A percentile compares a stretch with the other conserved stretches of the same genome.
Evolutionary conservation across 1,140 invertebrate genomes (phyloP).

Genomic region (Tribolium madens): DNA sequence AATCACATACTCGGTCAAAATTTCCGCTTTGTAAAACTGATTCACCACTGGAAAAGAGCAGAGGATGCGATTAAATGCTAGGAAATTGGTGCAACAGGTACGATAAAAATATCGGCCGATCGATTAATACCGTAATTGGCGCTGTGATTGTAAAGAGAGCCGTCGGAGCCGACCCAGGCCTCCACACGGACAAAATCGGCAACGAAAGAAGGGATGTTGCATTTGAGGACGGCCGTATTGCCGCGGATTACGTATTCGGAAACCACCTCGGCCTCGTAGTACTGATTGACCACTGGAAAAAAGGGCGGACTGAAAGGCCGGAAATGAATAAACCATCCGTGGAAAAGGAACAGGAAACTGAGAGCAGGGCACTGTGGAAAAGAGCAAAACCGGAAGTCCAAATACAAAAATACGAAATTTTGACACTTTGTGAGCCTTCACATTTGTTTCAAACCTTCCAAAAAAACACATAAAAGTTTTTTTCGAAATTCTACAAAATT

Average conservation of each 20-base stretch:
- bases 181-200: constrained; percentile 91
- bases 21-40: constrained; percentile 85
- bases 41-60: constrained; percentile 76
- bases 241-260: constrained; percentile 93
- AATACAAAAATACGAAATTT: neutral
- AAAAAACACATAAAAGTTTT: too few species aligned
- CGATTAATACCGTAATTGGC: constrained; percentile 68
- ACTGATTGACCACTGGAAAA: constrained; percentile 86
- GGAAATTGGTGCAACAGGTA: constrained; percentile 37
- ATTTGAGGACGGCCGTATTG: constrained; percentile 92
- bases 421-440: neutral
- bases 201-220: constrained; percentile 92
- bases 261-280: constrained; percentile 92
- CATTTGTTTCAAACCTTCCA: too few species aligned
- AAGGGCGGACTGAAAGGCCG: constrained; percentile 11
- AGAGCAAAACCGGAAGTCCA: too few species aligned
- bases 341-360: constrained; percentile 38
- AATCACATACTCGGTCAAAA: constrained; percentile 84
- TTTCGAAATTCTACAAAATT: too few species aligned
- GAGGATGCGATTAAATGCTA: constrained; percentile 5
- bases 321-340: constrained; percentile 49
- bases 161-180: constrained; percentile 87
- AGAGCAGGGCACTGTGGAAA: neutral
- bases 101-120: neutral
- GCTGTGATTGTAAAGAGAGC: constrained; percentile 73